phyloP scores from a whole-genome alignment of 2,113 vertebrate species.

The Salvator merianae region DNA sequence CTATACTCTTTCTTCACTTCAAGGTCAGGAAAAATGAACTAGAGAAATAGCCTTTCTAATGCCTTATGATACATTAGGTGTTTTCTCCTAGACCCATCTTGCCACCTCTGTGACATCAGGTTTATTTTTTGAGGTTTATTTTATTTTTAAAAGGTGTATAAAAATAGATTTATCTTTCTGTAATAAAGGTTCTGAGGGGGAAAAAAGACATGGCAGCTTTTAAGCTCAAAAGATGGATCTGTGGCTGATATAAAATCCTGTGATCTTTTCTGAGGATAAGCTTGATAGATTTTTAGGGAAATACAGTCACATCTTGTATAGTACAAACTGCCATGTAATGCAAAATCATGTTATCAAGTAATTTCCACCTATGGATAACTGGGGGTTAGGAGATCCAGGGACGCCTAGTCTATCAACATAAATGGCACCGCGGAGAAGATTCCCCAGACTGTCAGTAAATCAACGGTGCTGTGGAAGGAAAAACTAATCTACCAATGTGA shows the following conservation, averaged over 20 bases:
- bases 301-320: too few relatives aligned
- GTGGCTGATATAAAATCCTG: not conserved
- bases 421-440: too few relatives aligned
- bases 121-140: too few relatives aligned
- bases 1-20: not conserved
- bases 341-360: not conserved
- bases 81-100: not conserved
- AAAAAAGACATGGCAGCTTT: not conserved
- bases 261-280: not conserved
- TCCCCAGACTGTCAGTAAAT: too few relatives aligned
- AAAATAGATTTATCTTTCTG: not conserved
- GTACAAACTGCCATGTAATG: too few relatives aligned
- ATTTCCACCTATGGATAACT: too few relatives aligned
- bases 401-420: too few relatives aligned
- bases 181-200: not conserved
- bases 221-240: not conserved
- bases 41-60: not conserved
- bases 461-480: too few relatives aligned
- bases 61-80: not conserved
- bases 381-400: too few relatives aligned
- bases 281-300: not conserved
- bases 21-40: not conserved
- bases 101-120: not conserved
- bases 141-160: not conserved
- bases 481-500: too few relatives aligned